Evolutionary conservation across 2,888 invertebrate genomes (phyloP).

Genomic region (Drosophila tanythrix): DNA sequence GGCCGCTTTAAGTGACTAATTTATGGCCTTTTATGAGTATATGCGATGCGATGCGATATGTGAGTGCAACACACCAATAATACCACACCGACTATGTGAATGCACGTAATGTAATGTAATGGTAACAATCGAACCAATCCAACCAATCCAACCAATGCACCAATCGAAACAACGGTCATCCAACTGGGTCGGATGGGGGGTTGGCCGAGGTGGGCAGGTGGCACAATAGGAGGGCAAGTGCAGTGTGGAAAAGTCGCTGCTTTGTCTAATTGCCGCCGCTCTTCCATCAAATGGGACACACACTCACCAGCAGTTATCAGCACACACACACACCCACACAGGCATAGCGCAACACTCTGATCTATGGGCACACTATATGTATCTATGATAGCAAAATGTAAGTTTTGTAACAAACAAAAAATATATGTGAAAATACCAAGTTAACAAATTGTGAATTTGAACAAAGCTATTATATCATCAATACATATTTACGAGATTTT

Average conservation of each 20-base stretch:
- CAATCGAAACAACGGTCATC: slow-evolving; percentile 40
- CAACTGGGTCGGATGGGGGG: not conserved
- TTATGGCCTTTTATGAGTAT: slow-evolving; percentile 78
- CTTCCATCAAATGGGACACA: slow-evolving; percentile 2
- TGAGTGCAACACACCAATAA: slow-evolving; percentile 23
- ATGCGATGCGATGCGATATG: slow-evolving; percentile 47
- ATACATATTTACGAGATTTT: too few species aligned
- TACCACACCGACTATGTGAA: slow-evolving; percentile 12
- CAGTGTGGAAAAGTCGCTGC: not conserved
- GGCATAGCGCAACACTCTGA: not conserved
- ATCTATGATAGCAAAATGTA: not conserved
- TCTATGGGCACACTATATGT: not conserved
- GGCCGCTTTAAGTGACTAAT: slow-evolving; percentile 78
- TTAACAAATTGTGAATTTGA: not conserved
- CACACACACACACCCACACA: not conserved
- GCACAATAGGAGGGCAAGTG: not conserved
- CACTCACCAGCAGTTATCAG: slow-evolving; percentile 21
- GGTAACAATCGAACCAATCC: slow-evolving; percentile 46
- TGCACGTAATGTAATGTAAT: slow-evolving; percentile 62
- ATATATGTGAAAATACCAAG: not conserved
- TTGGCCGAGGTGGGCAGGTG: not conserved
- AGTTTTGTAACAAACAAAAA: not conserved
- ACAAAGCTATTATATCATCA: too few species aligned
- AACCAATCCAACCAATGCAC: slow-evolving; percentile 12
- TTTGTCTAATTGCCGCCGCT: slow-evolving; percentile 15